Base-by-base conservation (phyloP, 1,140 invertebrate species). In the Panagrolaimus sp. region DNA sequence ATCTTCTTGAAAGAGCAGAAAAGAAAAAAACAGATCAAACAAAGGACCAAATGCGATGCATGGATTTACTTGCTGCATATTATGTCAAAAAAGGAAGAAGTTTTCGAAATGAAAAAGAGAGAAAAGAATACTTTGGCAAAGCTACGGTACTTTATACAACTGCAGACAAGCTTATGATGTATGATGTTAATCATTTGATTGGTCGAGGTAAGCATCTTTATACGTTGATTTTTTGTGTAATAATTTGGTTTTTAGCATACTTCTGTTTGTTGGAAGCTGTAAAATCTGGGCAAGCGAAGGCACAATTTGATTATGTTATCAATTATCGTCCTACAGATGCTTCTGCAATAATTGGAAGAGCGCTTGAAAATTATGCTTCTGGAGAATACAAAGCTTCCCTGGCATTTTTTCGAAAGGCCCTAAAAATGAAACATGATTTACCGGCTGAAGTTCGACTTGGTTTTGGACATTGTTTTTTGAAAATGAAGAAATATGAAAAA, bases 261-360 rank as follows among this genome's bases (percentile, higher is more conserved):
- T 58, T 58, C 17, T 58, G 52, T 26, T 58, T 58, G 17, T 26
- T 58, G 21, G 52, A 58, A 21, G 21, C 52, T 21, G 28, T 26
- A 12, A 58, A 58, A 28, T 58, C 28, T 21, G 52, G 28, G 4
- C 21, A 58, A 26, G 52, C 52, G 10, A 58, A 58, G 17, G 52
- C 28, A n/a, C 52, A 58, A 28, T 58, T 58, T 26, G 52, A 58
- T 58, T 58, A 58, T 21, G 28, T 58, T 28, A 58, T 58, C 14
- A 58, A 58, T 17, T 26, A 26, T 21, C 5, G 52, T 12, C 21
- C 52, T 1, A 4, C 14, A 1, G 52, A 58, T 26, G 17, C 52
- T 12, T 21, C 52, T 26, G 52, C 52, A 12, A 58, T 58, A 26
- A 58, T 58, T 28, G 52, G 32, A 8, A 21, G 52, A 58, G 52